phyloP scores from a whole-genome alignment of 2,888 invertebrate species.

The Cryptophagus acutangulus region DNA sequence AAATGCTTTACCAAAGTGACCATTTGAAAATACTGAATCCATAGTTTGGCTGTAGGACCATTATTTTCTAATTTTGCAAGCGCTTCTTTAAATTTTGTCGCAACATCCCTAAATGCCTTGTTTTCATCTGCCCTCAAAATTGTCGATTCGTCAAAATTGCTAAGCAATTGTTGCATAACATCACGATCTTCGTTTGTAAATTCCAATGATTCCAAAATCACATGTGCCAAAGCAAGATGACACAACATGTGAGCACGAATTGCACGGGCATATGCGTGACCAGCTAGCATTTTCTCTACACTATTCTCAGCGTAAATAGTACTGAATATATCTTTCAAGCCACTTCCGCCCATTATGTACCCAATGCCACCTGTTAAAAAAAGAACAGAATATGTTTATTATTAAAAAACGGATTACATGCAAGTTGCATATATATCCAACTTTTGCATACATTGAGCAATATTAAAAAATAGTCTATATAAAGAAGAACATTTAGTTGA shows the following conservation, averaged over 20 bases:
- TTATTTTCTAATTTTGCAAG: conserved; percentile 8
- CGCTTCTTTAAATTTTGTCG: conserved; percentile 36
- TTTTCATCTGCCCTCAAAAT: conserved; percentile 14
- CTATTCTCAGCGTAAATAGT: conserved; percentile 27
- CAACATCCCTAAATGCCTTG: conserved; percentile 12
- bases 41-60: conserved; percentile 10
- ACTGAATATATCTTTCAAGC: conserved; percentile 22
- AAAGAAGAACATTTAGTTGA: too few species aligned
- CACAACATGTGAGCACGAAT: conserved; percentile 31
- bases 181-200: conserved; percentile 20
- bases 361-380: too few species aligned
- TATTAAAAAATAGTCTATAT: conserved; percentile 5
- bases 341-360: conserved; percentile 26
- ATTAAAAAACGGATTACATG: conserved; percentile 11
- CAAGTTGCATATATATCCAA: conserved; percentile 6
- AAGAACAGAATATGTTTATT: conserved; percentile 12
- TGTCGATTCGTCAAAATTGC: conserved; percentile 12
- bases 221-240: conserved; percentile 14
- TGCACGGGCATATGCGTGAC: conserved; percentile 31
- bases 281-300: conserved; percentile 29
- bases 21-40: conserved; percentile 11
- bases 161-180: conserved; percentile 16
- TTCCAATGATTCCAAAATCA: too few species aligned
- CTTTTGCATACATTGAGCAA: conserved; percentile 8
- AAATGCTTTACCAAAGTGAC: conserved; percentile 10